Evolutionary conservation across 2,888 invertebrate species (phyloP), one percentile per base, ranked within the genome.

Genomic region (Torymus tubicola): DNA sequence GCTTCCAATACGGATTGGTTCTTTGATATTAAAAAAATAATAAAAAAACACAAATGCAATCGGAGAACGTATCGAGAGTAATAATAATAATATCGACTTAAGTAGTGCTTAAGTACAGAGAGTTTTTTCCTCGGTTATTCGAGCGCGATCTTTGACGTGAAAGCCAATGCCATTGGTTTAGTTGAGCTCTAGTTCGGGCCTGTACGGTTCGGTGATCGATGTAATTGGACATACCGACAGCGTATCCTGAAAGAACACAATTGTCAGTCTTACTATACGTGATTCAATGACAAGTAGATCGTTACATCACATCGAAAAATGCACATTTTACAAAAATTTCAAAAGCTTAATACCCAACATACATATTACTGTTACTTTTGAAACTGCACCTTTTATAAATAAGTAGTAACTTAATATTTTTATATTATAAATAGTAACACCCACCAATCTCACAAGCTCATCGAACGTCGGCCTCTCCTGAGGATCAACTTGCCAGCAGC

Each of bases 401-500:
- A 64, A 64, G 14, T 42, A 64, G 5, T 11, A 64, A 16, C 11
- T n/a, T 55, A 5, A 14, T 10, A 65, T 14, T 14, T 8, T 14
- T 13, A 16, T 16, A 16, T 16, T 16, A 11, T 3, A 16, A 0
- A 58, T 18, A 8, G 16, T 58, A 58, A 10, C 14, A 79, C 85
- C 87, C 83, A 90, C 90, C 87, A 90, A 82, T 86, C 92, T 92
- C 4, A 92, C 90, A 18, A 96, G 92, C 81, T 94, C 93, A 3
- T 93, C 92, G 86, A 96, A 96, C 12, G 93, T 92, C 0, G 96
- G 96, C 84, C 97, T 92, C 87, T 97, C 97, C 81, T 95, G 95
- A 13, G 94, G 93, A 89, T 96, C 96, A 16, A 94, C 91, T 88
- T 96, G 96, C 97, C 97, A 97, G 87, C 97, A 97, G 87, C 96